Percentiles rank a stretch among this genome's conserved stretches.
Evolutionary conservation across 2,797 vertebrate genomes (phyloP).

Genomic region (Natrix natrix): DNA sequence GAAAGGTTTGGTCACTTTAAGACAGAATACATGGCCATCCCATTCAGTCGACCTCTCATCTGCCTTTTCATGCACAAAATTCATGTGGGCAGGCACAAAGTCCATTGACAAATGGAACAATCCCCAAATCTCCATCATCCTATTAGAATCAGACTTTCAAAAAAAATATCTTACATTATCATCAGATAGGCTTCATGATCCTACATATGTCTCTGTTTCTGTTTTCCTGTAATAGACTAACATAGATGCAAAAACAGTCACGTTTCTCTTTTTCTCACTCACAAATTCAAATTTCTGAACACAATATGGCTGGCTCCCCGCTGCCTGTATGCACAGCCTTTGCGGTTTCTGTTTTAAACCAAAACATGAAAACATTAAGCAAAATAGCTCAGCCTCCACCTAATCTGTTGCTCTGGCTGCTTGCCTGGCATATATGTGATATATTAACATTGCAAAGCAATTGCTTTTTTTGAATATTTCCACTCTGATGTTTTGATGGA

Average conservation of each 20-base stretch:
- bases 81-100: neutral
- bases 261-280: neutral
- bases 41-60: neutral
- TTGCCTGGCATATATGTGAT: constrained; percentile 4
- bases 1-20: neutral
- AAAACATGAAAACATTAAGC: constrained; percentile 32
- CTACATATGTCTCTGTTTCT: neutral
- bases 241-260: neutral
- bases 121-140: neutral
- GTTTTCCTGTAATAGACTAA: neutral
- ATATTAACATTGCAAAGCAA: constrained; percentile 35
- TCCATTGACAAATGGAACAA: neutral
- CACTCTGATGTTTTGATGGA: neutral
- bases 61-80: neutral
- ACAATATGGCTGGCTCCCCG: neutral
- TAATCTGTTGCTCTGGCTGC: constrained; percentile 34
- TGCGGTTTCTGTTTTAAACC: constrained; percentile 17
- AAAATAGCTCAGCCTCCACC: constrained; percentile 7
- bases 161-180: neutral
- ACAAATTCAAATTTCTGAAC: neutral
- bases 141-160: neutral
- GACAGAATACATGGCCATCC: neutral
- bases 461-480: constrained; percentile 1
- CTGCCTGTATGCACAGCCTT: neutral
- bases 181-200: neutral